Evolutionary conservation across 2,113 vertebrate genomes (phyloP), one percentile per base, ranked within the genome.

Genomic region (Camelus bactrianus): DNA sequence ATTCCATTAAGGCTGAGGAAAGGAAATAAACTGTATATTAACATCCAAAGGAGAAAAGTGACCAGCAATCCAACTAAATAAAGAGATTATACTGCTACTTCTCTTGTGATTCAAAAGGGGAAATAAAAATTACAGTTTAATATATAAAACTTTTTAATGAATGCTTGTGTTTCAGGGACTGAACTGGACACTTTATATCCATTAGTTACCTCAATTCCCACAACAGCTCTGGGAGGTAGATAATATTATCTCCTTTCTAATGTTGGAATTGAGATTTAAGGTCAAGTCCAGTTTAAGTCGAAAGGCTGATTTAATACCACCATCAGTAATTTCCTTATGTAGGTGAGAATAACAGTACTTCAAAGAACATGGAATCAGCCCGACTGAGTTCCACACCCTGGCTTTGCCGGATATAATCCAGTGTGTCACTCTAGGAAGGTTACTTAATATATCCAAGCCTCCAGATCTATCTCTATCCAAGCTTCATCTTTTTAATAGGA

Each of bases 21-120:
- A 90, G 19, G 6, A 82, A 93, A 72, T 65, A 85, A 92, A 62
- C 22, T 35, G 58, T 13, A 58, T 28, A 35, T 28, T 24, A 67
- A 35, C 24, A 94, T 42, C 20, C 10, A 90, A 92, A 82, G 35
- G 14, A 77, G 4, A 93, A 92, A 92, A 60, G 26, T 93, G 52
- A 46, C 15, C 20, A n/a, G 17, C 11, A 89, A 86, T 86, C 38
- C 58, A 77, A 65, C 11, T 54, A 76, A 87, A 93, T 70, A 54
- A 56, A 62, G 22, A 75, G 30, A 73, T 87, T 81, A 24, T 38
- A 60, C 20, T 69, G 38, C 38, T 8, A 28, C 6, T 58, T 54
- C 3, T 60, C 28, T 79, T 94, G 81, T 38, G 65, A 89, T 30
- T 52, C 67, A 86, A 94, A 81, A 7, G 16, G 14, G 2, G 10